These are phyloP conservation scores for Acronicta alni DNA, from an alignment of 2,888 invertebrate species.

Conservation along the genomic window DNA sequence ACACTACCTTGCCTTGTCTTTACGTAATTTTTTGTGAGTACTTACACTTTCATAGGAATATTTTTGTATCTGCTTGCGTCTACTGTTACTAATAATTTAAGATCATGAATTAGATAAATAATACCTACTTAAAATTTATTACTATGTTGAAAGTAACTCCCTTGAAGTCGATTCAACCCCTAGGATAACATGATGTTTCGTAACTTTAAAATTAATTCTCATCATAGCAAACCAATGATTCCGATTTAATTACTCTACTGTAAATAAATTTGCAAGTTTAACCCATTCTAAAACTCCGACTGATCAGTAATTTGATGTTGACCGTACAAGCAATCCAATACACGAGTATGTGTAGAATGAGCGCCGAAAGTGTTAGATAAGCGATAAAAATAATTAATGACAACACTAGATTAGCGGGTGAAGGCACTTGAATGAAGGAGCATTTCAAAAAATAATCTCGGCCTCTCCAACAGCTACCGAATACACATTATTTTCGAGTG, in stretches of 20 bases:
- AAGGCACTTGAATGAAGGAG: slow-evolving; percentile 87
- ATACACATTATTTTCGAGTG: slow-evolving; percentile 85
- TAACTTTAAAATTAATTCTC: too few relatives aligned
- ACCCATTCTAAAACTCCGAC: neutral
- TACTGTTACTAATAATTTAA: too few relatives aligned
- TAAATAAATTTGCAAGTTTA: too few relatives aligned
- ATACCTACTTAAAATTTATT: slow-evolving; percentile 4
- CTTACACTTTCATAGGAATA: too few relatives aligned
- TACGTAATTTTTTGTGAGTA: too few relatives aligned
- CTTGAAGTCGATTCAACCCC: slow-evolving; percentile 58
- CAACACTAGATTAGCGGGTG: slow-evolving; percentile 84
- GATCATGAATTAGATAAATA: too few relatives aligned
- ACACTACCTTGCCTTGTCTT: too few relatives aligned
- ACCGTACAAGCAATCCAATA: slow-evolving; percentile 73
- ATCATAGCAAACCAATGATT: too few relatives aligned
- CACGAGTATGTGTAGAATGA: slow-evolving; percentile 70
- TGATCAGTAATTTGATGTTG: neutral
- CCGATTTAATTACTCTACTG: neutral
- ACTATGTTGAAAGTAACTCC: slow-evolving; percentile 32
- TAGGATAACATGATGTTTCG: slow-evolving; percentile 57
- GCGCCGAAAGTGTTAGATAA: slow-evolving; percentile 86
- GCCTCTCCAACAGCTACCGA: slow-evolving; percentile 84
- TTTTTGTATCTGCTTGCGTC: too few relatives aligned
- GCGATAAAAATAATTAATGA: slow-evolving; percentile 89
- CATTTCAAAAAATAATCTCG: slow-evolving; percentile 88